Conservation (phyloP, 2,888 invertebrate species). For the Dryococelus australis region DNA sequence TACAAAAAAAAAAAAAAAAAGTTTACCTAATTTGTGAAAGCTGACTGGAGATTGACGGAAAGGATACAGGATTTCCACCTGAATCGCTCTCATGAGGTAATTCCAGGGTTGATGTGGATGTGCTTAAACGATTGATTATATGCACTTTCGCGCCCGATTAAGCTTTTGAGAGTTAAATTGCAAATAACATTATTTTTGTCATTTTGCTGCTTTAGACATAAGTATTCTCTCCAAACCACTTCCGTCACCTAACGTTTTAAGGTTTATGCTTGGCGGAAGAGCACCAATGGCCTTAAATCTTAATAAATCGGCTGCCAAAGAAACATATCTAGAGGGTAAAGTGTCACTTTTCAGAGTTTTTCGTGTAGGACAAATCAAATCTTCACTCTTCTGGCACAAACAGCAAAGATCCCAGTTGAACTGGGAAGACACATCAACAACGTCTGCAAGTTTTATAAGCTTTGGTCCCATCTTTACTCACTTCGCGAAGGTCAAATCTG, state of each 20-base stretch:
- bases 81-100: neutral
- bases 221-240: neutral
- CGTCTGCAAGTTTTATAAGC: neutral
- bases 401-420: too few species aligned
- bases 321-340: neutral
- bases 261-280: neutral
- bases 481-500: neutral
- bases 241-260: neutral
- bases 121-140: neutral
- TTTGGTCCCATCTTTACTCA: constrained; percentile 3
- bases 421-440: too few species aligned
- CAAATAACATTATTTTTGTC: too few species aligned
- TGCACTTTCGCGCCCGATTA: neutral
- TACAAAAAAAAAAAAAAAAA: neutral
- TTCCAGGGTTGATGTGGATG: constrained; percentile 4
- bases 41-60: neutral
- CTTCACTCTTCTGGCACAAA: neutral
- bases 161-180: too few species aligned
- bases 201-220: too few species aligned
- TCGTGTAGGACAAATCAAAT: constrained; percentile 5
- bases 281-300: neutral
- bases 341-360: constrained; percentile 20
- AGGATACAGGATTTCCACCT: too few species aligned
- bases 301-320: neutral
- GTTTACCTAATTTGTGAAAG: neutral